phyloP scores from a whole-genome alignment of 2,113 vertebrate genomes.

The Colaptes auratus region DNA sequence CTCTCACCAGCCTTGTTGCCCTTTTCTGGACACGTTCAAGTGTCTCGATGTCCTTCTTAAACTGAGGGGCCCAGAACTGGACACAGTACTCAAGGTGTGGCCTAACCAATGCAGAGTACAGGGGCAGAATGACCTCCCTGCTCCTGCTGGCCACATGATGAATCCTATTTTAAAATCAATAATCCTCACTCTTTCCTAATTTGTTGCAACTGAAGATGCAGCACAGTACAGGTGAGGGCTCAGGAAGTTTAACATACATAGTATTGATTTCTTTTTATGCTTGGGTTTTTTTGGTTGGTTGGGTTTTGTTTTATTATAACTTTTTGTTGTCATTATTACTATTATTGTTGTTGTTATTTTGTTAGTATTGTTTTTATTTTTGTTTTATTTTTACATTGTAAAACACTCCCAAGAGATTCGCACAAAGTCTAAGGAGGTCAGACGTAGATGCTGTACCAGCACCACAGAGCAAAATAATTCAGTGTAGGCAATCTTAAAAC shows the following conservation, averaged over 20 bases:
- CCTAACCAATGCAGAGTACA: no score
- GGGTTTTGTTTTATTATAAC: neutral
- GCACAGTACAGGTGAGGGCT: neutral
- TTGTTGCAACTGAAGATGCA: slow-evolving; percentile 26
- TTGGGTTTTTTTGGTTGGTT: neutral
- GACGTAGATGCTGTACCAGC: slow-evolving; percentile 29
- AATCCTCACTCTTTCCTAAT: neutral
- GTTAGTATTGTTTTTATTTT: neutral
- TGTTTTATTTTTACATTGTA: slow-evolving; percentile 49
- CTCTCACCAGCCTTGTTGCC: no score
- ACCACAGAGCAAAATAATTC: slow-evolving; percentile 45
- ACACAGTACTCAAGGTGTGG: no score
- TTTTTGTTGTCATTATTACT: neutral
- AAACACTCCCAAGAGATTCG: slow-evolving; percentile 39
- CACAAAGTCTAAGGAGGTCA: slow-evolving; percentile 26
- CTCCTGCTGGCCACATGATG: no score
- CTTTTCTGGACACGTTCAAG: no score
- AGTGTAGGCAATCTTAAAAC: slow-evolving; percentile 43
- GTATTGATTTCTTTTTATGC: slow-evolving; percentile 30
- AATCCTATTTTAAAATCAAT: neutral
- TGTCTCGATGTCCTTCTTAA: no score
- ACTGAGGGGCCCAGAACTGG: no score
- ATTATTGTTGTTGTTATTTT: neutral
- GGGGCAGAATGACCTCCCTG: no score
- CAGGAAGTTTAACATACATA: slow-evolving; percentile 11